Evolutionary conservation across 2,797 vertebrate genomes (phyloP).

Genomic region (Protosalanx chinensis): DNA sequence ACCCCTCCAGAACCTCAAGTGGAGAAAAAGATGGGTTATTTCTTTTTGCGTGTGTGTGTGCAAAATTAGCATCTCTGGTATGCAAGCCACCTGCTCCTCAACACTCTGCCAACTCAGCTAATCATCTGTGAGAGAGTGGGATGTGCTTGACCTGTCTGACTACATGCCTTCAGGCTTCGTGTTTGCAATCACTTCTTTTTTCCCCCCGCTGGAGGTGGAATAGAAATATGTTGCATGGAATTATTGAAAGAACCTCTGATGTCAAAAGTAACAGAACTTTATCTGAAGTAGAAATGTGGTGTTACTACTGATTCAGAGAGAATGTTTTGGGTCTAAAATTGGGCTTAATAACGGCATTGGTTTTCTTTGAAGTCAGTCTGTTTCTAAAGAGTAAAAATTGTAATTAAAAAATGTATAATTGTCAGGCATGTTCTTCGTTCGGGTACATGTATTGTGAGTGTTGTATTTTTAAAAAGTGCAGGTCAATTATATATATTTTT

Average conservation of each 20-base stretch:
- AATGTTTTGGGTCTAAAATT: background rate
- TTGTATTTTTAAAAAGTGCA: too few relatives aligned
- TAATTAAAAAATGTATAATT: background rate
- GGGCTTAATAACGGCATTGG: background rate
- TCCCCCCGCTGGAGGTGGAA: background rate
- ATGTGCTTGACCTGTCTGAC: conserved; percentile 23
- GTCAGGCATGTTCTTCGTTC: background rate
- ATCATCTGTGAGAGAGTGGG: conserved; percentile 29
- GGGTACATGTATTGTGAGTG: background rate
- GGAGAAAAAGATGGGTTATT: conserved; percentile 11
- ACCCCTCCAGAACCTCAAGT: conserved; percentile 1
- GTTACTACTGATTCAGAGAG: background rate
- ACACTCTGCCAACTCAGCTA: conserved; percentile 30
- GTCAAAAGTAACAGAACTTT: conserved; percentile 3
- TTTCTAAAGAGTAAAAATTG: background rate
- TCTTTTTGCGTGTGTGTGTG: conserved; percentile 16
- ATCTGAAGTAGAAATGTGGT: background rate
- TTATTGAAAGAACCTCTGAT: background rate
- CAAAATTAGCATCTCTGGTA: conserved; percentile 39
- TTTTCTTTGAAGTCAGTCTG: background rate
- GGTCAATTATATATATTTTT: background rate
- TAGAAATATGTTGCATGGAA: conserved; percentile 1
- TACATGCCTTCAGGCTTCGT: conserved; percentile 11
- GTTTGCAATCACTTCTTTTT: conserved; percentile 3
- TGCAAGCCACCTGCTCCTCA: conserved; percentile 29